Evolutionary conservation across 2,888 invertebrate genomes (phyloP).

Genomic region (Antheraea yamamai): DNA sequence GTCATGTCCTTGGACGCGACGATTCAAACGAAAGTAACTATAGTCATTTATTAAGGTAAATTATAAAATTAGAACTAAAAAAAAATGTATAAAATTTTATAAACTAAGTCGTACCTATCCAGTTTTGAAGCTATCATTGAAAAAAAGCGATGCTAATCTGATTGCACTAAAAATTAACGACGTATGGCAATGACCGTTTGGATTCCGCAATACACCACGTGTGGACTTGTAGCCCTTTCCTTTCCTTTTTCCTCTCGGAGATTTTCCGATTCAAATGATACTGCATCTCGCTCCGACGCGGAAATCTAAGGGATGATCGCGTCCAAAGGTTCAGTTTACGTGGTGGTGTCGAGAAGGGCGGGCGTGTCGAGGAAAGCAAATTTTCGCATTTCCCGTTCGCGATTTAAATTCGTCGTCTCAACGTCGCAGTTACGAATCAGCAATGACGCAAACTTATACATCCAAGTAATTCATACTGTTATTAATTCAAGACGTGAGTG

Average conservation of each 20-base stretch:
- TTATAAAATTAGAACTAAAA: neutral
- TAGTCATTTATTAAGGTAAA: neutral
- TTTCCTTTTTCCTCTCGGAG: slow-evolving; percentile 49
- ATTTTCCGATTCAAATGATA: slow-evolving; percentile 43
- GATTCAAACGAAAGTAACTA: too few species aligned
- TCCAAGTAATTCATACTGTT: neutral
- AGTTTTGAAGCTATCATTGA: neutral
- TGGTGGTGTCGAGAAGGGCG: slow-evolving; percentile 56
- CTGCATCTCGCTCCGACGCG: slow-evolving; percentile 54
- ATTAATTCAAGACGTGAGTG: neutral
- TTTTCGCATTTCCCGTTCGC: slow-evolving; percentile 40
- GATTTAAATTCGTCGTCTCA: slow-evolving; percentile 15
- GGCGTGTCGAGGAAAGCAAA: slow-evolving; percentile 44
- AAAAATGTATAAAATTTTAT: neutral
- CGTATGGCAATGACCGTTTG: slow-evolving; percentile 70
- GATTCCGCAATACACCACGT: slow-evolving; percentile 72
- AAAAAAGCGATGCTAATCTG: slow-evolving; percentile 17
- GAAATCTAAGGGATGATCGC: slow-evolving; percentile 69
- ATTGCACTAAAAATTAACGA: slow-evolving; percentile 21
- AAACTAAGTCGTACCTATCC: neutral
- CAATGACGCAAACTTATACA: neutral
- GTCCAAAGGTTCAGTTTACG: slow-evolving; percentile 64
- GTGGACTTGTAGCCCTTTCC: slow-evolving; percentile 52
- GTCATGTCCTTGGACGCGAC: too few species aligned
- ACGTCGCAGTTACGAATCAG: slow-evolving; percentile 5